These are phyloP conservation scores for Euschistus heros DNA, from an alignment of 1,140 invertebrate species.

Conservation along the genomic window DNA sequence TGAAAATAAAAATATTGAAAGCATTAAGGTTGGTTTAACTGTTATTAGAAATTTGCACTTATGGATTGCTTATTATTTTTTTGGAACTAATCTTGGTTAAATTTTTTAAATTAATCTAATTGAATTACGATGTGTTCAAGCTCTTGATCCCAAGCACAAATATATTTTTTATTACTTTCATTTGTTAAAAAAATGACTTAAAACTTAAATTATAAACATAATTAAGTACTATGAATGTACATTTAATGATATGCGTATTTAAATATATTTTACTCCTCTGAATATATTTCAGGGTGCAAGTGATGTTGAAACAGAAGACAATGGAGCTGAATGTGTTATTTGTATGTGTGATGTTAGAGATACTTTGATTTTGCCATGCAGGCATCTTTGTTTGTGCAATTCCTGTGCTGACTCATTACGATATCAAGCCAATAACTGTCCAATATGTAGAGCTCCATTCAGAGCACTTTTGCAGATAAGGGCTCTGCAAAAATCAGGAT, in stretches of 20 bases:
- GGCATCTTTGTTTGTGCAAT: slow-evolving; percentile 95
- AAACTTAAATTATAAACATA: no score
- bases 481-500: slow-evolving; percentile 73
- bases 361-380: slow-evolving; percentile 93
- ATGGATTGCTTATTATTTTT: no score
- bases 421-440: slow-evolving; percentile 97
- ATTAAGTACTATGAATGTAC: neutral
- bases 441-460: slow-evolving; percentile 95
- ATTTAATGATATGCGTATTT: no score
- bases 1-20: slow-evolving; percentile 89
- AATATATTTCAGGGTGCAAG: slow-evolving; percentile 46
- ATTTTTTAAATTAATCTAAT: no score
- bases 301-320: slow-evolving; percentile 90
- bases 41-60: no score
- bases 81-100: no score
- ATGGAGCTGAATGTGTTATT: slow-evolving; percentile 96
- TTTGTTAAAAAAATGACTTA: no score
- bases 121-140: no score
- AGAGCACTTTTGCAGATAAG: slow-evolving; percentile 90
- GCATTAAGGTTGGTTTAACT: slow-evolving; percentile 45
- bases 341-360: slow-evolving; percentile 97
- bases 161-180: no score
- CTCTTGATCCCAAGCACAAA: no score
- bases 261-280: neutral
- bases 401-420: slow-evolving; percentile 91